Evolutionary conservation across 2,113 vertebrate genomes (phyloP).

Genomic region (Paradisaea rubra): DNA sequence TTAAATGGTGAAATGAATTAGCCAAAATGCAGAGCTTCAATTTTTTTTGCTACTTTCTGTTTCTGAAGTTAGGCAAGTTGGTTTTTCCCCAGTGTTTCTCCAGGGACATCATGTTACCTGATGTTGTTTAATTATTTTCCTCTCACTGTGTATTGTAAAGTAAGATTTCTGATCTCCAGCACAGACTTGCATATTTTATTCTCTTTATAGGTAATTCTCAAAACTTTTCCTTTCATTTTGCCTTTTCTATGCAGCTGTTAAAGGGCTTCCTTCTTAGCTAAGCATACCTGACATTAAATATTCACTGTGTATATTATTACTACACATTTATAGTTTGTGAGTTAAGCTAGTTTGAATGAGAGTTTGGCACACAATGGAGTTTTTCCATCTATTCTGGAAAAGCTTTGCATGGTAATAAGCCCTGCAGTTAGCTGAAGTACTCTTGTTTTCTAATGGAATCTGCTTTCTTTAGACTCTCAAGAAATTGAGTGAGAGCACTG

Average conservation of each 20-base stretch:
- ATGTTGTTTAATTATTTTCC: neutral
- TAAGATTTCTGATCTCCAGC: neutral
- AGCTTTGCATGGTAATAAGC: neutral
- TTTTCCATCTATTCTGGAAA: conserved; percentile 7
- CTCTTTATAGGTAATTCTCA: neutral
- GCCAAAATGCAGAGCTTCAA: neutral
- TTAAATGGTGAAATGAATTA: neutral
- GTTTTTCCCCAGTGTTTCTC: neutral
- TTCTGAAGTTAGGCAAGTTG: neutral
- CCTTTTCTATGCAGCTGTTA: neutral
- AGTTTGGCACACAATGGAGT: neutral
- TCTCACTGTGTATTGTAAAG: neutral
- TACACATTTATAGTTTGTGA: neutral
- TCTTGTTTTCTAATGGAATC: neutral
- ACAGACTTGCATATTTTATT: neutral
- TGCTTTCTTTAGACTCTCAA: neutral
- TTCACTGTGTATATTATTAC: neutral
- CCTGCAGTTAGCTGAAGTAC: neutral
- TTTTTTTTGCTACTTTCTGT: neutral
- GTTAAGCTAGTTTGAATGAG: neutral
- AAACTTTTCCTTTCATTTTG: neutral
- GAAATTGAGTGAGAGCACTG: neutral
- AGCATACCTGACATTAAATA: neutral
- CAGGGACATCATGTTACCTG: neutral
- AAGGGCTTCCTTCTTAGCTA: neutral